These are phyloP conservation scores for Brachirus orientalis DNA, from an alignment of 2,113 vertebrate genomes.

Conservation along the genomic window DNA sequence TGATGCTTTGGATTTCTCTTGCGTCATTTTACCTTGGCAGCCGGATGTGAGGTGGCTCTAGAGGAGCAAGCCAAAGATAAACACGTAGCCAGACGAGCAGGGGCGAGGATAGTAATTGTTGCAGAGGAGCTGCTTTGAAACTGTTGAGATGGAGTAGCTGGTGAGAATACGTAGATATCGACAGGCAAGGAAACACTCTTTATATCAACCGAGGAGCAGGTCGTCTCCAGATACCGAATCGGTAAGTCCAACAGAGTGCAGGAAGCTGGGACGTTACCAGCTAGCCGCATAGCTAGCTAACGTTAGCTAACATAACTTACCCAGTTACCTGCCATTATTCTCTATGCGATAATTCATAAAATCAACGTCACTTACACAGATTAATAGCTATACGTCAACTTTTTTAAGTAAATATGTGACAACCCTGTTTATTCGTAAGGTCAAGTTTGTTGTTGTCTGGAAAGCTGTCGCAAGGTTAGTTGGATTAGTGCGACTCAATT, in stretches of 20 bases:
- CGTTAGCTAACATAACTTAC: constrained; percentile 52
- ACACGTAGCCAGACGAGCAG: constrained; percentile 77
- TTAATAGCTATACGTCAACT: background rate
- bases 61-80: constrained; percentile 82
- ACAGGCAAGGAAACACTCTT: constrained; percentile 8
- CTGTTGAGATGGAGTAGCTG: constrained; percentile 55
- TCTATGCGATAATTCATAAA: background rate
- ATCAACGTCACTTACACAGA: too few relatives aligned
- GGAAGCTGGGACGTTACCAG: constrained; percentile 45
- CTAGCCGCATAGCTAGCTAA: constrained; percentile 27
- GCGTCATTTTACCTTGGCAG: constrained; percentile 36
- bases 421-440: background rate
- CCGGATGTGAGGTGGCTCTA: constrained; percentile 85
- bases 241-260: constrained; percentile 59
- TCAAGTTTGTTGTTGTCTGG: background rate
- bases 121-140: background rate
- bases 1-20: background rate
- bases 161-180: background rate
- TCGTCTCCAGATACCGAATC: constrained; percentile 32
- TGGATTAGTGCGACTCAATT: background rate
- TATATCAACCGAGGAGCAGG: constrained; percentile 3
- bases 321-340: constrained; percentile 14
- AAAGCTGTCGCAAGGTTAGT: background rate
- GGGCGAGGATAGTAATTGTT: constrained; percentile 32
- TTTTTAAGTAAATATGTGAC: background rate